These are phyloP conservation scores for Orthosia incerta DNA, from an alignment of 2,888 invertebrate genomes.

Conservation along the genomic window DNA sequence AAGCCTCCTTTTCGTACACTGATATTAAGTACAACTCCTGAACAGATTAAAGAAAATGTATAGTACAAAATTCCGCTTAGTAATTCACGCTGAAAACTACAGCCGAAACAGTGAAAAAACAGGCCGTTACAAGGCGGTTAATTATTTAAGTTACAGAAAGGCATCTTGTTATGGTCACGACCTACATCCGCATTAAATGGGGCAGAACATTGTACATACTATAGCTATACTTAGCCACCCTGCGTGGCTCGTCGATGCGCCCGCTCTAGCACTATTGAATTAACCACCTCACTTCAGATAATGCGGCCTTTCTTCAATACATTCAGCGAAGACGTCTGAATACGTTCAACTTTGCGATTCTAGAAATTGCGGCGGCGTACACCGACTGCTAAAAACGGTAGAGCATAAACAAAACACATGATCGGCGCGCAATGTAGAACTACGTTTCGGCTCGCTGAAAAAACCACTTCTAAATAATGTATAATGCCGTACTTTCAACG, in stretches of 20 bases:
- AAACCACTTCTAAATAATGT: constrained; percentile 41
- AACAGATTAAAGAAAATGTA: not conserved
- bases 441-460: constrained; percentile 21
- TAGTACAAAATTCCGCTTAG: constrained; percentile 5
- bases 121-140: constrained; percentile 29
- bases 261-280: constrained; percentile 65
- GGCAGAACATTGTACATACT: constrained; percentile 61
- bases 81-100: constrained; percentile 14
- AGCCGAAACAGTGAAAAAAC: constrained; percentile 30
- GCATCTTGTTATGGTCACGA: constrained; percentile 67
- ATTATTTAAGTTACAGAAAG: constrained; percentile 55
- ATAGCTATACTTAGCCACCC: constrained; percentile 51
- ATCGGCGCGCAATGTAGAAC: constrained; percentile 53
- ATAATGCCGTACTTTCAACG: constrained; percentile 34
- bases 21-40: not conserved
- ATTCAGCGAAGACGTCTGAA: constrained; percentile 56
- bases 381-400: constrained; percentile 39
- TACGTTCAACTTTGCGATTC: constrained; percentile 37
- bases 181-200: constrained; percentile 72
- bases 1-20: not conserved
- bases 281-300: constrained; percentile 64
- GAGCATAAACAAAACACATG: constrained; percentile 58
- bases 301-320: constrained; percentile 65
- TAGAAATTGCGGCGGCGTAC: constrained; percentile 43
- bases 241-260: constrained; percentile 64